Evolutionary conservation across 2,888 invertebrate species (phyloP).

Genomic region (Lacanobia wlatinum): DNA sequence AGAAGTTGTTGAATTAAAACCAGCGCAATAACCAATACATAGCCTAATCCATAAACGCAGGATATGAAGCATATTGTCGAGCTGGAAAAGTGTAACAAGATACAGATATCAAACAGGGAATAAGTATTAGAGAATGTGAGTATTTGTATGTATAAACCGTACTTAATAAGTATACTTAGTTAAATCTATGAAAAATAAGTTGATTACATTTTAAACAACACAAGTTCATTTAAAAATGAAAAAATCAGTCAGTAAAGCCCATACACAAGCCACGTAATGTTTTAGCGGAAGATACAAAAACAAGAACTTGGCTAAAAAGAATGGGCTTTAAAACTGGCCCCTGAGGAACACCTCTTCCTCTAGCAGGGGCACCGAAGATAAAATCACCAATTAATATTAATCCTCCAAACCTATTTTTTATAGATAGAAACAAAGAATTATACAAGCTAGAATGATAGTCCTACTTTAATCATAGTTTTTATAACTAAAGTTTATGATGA

Average conservation of each 20-base stretch:
- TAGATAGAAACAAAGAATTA: not conserved
- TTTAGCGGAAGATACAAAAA: not conserved
- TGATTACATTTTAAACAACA: not conserved
- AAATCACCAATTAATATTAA: not conserved
- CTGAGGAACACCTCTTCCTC: not conserved
- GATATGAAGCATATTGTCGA: conserved; percentile 90
- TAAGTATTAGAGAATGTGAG: not conserved
- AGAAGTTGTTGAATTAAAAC: conserved; percentile 86
- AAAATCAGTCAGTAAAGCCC: too few species aligned
- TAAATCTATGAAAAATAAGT: not conserved
- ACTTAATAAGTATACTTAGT: too few species aligned
- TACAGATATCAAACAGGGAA: not conserved
- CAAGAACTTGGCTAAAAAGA: not conserved
- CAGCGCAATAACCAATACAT: conserved; percentile 83
- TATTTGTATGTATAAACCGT: too few species aligned
- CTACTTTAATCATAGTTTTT: not conserved
- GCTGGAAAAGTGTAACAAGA: conserved; percentile 79
- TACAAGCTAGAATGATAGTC: not conserved
- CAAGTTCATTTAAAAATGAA: not conserved
- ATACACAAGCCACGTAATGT: not conserved
- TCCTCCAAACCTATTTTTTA: not conserved
- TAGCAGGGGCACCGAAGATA: not conserved
- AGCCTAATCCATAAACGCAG: conserved; percentile 87
- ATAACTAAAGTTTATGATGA: not conserved
- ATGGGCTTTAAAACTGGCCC: not conserved